These are phyloP conservation scores for Scaptomyza parva DNA, from an alignment of 2,888 invertebrate species.

Conservation along the genomic window DNA sequence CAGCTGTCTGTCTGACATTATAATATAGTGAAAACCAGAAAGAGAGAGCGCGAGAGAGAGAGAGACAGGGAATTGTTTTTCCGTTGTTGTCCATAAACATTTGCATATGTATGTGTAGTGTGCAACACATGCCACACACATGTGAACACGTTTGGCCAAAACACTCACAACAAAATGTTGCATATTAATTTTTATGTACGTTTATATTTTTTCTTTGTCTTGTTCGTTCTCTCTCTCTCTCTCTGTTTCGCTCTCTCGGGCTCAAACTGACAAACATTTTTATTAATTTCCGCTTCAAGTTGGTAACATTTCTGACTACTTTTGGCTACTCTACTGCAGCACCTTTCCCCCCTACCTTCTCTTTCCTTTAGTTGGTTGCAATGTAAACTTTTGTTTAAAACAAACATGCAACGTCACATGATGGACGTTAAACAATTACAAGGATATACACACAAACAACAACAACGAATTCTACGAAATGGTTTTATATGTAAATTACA, in stretches of 20 bases:
- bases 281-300: slow-evolving; percentile 71
- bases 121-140: slow-evolving; percentile 50
- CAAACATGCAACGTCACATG: slow-evolving; percentile 65
- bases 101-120: slow-evolving; percentile 66
- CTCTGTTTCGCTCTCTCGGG: too few relatives aligned
- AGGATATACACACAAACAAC: slow-evolving; percentile 25
- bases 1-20: slow-evolving; percentile 25
- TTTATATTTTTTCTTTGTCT: slow-evolving; percentile 4
- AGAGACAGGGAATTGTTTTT: slow-evolving; percentile 1
- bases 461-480: slow-evolving; percentile 45
- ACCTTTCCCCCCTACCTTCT: not conserved
- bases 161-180: slow-evolving; percentile 66
- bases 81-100: slow-evolving; percentile 15
- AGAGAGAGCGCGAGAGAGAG: not conserved
- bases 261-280: too few relatives aligned
- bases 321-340: not conserved
- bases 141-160: slow-evolving; percentile 40
- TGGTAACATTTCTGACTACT: slow-evolving; percentile 36
- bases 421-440: slow-evolving; percentile 71
- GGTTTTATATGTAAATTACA: slow-evolving; percentile 66
- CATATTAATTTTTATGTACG: slow-evolving; percentile 70
- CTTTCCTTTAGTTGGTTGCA: slow-evolving; percentile 13
- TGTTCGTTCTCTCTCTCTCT: slow-evolving; percentile 32
- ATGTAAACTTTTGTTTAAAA: slow-evolving; percentile 70
- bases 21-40: slow-evolving; percentile 23